Percentiles rank a stretch among this genome's conserved stretches.
phyloP scores from a whole-genome alignment of 1,140 invertebrate species.

The Nephila pilipes region DNA sequence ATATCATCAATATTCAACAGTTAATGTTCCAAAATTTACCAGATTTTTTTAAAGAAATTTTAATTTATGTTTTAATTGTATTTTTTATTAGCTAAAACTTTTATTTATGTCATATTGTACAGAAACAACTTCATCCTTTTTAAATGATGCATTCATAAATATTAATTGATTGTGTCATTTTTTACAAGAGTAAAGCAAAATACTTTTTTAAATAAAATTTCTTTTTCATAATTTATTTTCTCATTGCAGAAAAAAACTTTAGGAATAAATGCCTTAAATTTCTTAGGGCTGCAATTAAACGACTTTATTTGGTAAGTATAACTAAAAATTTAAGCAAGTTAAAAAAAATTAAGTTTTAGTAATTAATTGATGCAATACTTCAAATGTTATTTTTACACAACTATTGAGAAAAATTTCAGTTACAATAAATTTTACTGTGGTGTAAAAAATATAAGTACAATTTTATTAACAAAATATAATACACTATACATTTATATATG shows the following conservation, averaged over 20 bases:
- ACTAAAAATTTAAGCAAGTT: neutral
- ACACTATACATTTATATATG: neutral
- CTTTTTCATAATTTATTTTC: neutral
- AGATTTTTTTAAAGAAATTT: too few relatives aligned
- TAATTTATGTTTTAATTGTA: too few relatives aligned
- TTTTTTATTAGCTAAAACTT: too few relatives aligned
- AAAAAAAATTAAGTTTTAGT: neutral
- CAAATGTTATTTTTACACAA: too few relatives aligned
- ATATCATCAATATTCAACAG: too few relatives aligned
- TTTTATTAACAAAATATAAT: neutral
- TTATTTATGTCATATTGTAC: too few relatives aligned
- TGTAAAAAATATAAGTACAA: neutral
- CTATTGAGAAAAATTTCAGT: too few relatives aligned
- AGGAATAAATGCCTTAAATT: constrained; percentile 79
- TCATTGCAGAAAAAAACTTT: constrained; percentile 79
- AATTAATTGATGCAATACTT: neutral
- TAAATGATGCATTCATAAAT: too few relatives aligned
- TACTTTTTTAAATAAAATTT: neutral
- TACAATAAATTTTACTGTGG: too few relatives aligned
- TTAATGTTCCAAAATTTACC: too few relatives aligned
- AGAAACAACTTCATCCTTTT: too few relatives aligned
- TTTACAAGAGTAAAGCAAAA: neutral
- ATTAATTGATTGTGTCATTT: too few relatives aligned
- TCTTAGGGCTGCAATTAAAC: constrained; percentile 78
- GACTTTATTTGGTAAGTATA: constrained; percentile 65